Percentiles rank a stretch among this genome's conserved stretches.
Conservation (phyloP, 2,888 invertebrate species). For the Dasypolia templi region DNA sequence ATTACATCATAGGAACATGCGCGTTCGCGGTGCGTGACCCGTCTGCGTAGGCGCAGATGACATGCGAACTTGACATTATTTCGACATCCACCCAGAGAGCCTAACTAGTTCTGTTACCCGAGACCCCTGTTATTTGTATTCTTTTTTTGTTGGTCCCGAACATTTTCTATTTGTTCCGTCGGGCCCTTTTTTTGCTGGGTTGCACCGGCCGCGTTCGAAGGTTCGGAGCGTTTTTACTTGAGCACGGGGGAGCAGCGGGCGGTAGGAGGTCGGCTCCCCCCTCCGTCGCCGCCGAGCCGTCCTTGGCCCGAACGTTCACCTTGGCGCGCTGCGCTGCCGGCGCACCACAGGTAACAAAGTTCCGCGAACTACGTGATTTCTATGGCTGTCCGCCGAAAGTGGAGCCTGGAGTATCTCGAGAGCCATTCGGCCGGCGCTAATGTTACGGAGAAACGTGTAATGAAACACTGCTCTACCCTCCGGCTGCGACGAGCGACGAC, state of each 20-base stretch:
- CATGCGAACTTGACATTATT: constrained; percentile 84
- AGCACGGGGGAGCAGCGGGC: constrained; percentile 74
- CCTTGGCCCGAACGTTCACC: constrained; percentile 90
- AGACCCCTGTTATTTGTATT: constrained; percentile 85
- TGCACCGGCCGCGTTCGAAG: constrained; percentile 85
- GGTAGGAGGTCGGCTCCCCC: constrained; percentile 72
- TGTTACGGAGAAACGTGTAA: constrained; percentile 83
- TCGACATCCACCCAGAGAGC: constrained; percentile 78
- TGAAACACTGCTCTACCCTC: constrained; percentile 79
- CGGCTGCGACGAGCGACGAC: constrained; percentile 48
- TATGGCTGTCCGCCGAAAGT: constrained; percentile 89
- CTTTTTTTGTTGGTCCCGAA: constrained; percentile 78
- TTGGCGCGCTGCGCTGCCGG: constrained; percentile 87
- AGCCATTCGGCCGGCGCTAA: constrained; percentile 79
- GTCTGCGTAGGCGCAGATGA: constrained; percentile 87
- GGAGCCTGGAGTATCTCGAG: constrained; percentile 80
- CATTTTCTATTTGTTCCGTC: constrained; percentile 89
- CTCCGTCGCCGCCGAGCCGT: constrained; percentile 86
- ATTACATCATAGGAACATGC: constrained; percentile 84
- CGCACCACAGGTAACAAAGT: constrained; percentile 90
- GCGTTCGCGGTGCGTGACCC: constrained; percentile 79
- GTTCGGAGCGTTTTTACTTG: constrained; percentile 87
- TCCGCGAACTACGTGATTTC: constrained; percentile 90
- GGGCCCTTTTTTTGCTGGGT: constrained; percentile 88
- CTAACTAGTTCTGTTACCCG: constrained; percentile 85